Base-by-base conservation (phyloP, 2,113 vertebrate genomes). In the Polypterus bichir region DNA sequence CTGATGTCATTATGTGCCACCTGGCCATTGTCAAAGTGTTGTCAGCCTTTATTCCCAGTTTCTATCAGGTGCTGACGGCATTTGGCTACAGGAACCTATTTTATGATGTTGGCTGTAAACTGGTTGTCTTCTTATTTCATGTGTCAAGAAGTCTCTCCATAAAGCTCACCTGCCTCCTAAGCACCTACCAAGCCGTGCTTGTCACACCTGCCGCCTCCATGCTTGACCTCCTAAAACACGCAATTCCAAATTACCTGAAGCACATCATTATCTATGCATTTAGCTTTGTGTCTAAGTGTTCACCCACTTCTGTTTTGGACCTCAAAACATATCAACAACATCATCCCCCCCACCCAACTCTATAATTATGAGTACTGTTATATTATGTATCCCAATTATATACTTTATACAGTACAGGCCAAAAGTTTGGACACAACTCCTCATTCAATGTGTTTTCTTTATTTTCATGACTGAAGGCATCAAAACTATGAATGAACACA, bases 111-210 rank as follows among this genome's bases (percentile, higher is more conserved):
- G 48, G 60, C 11, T 68, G 66, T 55, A 68, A 64, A 53, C 10
- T 68, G 48, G 60, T 64, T 46, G 57, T 68, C 27, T 61, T 64
- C 11, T 64, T 56, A 2, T 68, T 47, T 47, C 44, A 62, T 49
- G 53, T 62, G 5, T 64, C 59, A 9, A 49, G 66, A 6, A 62
- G 62, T 9, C 64, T 68, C 62, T 68, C 59, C n/a, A 68, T 68
- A 44, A 64, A 59, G 11, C 5, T 64, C 4, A 68, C 62, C 49
- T 64, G 61, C 54, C 57, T 68, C 5, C 62, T 68, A 1, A 68
- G 62, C 9, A 61, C 62, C 27, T 53, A 68, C 58, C 66, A 68
- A 45, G 56, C 62, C 61, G 54, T 68, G 4, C 52, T 64, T 51
- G 46, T 68, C 52, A 48, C 62, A 44, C 66, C 66, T 0, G 46